Evolutionary conservation across 2,888 invertebrate species (phyloP).

Genomic region (Trissolcus brochymenae): DNA sequence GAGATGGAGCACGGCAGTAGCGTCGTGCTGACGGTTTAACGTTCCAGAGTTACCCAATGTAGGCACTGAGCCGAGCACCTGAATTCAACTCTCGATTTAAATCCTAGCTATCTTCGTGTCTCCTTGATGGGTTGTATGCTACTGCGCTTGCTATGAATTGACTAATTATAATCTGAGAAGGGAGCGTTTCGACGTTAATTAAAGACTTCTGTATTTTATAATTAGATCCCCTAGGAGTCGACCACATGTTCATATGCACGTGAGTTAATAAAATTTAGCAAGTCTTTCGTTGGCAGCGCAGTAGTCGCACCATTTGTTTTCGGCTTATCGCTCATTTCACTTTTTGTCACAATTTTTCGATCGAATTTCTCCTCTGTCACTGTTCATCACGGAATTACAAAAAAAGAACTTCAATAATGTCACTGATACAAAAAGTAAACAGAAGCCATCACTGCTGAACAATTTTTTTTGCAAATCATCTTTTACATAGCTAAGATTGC

Average conservation of each 20-base stretch:
- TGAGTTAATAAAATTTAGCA: slow-evolving; percentile 33
- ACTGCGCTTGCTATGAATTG: slow-evolving; percentile 70
- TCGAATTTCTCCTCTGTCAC: background rate
- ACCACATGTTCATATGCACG: slow-evolving; percentile 15
- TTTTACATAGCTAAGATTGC: no score
- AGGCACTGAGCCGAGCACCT: slow-evolving; percentile 57
- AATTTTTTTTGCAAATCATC: no score
- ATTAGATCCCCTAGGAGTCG: slow-evolving; percentile 62
- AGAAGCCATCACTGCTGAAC: no score
- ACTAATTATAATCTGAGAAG: slow-evolving; percentile 73
- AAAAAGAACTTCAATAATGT: no score
- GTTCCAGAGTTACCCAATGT: slow-evolving; percentile 63
- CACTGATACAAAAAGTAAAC: background rate
- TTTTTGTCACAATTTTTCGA: background rate
- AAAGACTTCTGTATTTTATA: slow-evolving; percentile 68
- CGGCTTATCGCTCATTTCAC: background rate
- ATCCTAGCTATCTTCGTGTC: slow-evolving; percentile 64
- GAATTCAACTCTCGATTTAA: slow-evolving; percentile 66
- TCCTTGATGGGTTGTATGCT: slow-evolving; percentile 56
- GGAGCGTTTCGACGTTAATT: slow-evolving; percentile 67
- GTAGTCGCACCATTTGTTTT: background rate
- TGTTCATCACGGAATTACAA: background rate
- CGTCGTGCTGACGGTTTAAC: slow-evolving; percentile 58
- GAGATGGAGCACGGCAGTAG: slow-evolving; percentile 11
- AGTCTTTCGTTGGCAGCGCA: background rate